phyloP scores from a whole-genome alignment of 1,140 invertebrate genomes.

The Zaprionus tsacasi region DNA sequence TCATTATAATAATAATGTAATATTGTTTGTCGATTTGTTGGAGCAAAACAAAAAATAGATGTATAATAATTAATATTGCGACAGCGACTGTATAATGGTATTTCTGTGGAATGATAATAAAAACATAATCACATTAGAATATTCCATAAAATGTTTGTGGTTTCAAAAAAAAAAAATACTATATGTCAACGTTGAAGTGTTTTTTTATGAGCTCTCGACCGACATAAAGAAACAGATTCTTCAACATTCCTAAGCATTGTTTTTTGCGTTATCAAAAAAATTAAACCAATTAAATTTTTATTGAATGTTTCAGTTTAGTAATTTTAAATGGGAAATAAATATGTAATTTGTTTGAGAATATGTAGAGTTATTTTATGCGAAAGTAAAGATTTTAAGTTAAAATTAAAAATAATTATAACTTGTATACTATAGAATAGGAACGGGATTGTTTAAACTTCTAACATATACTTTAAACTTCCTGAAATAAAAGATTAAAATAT shows the following conservation, averaged over 20 bases:
- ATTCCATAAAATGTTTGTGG: background rate
- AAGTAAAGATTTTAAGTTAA: too few relatives aligned
- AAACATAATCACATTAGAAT: background rate
- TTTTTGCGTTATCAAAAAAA: background rate
- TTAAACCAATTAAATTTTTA: background rate
- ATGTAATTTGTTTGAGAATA: background rate
- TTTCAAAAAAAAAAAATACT: background rate
- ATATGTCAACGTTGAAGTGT: background rate
- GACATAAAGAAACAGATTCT: background rate
- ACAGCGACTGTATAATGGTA: background rate
- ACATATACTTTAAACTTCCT: too few relatives aligned
- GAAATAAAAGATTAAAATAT: too few relatives aligned
- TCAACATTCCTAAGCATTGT: background rate
- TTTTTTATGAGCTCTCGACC: background rate
- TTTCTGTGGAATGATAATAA: background rate
- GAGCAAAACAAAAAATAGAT: background rate
- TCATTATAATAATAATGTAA: conserved; percentile 19
- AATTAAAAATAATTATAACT: too few relatives aligned
- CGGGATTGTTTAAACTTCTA: too few relatives aligned
- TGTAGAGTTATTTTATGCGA: background rate
- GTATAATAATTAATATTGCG: background rate
- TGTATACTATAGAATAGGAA: too few relatives aligned
- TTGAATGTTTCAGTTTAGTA: background rate
- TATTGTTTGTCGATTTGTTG: conserved; percentile 7
- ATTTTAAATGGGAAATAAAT: background rate